A percentile compares a stretch with the other conserved stretches of the same genome.
Evolutionary conservation across 2,888 invertebrate genomes (phyloP).

Genomic region (Drosophila lacicola): DNA sequence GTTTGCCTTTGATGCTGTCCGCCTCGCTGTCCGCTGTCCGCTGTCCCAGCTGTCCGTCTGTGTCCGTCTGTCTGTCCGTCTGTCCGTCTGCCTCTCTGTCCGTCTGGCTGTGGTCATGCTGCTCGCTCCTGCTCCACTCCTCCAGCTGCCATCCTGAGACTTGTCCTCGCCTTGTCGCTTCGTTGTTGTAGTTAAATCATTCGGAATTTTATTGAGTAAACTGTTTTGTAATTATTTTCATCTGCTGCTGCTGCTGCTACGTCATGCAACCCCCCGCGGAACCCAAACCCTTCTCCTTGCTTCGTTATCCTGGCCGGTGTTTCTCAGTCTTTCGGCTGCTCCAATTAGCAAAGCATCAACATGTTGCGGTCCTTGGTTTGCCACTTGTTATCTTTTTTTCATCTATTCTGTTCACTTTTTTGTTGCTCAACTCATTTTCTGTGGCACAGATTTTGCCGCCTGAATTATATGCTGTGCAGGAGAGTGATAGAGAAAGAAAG

Average conservation of each 20-base stretch:
- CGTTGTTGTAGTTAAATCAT: conserved; percentile 69
- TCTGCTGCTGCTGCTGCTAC: conserved; percentile 40
- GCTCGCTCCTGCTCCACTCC: background rate
- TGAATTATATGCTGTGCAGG: background rate
- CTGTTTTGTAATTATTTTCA: conserved; percentile 77
- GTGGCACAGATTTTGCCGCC: conserved; percentile 40
- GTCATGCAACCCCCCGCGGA: conserved; percentile 24
- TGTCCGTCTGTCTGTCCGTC: background rate
- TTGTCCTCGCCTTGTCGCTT: conserved; percentile 34
- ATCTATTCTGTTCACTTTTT: background rate
- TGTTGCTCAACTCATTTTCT: conserved; percentile 28
- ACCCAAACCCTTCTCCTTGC: background rate
- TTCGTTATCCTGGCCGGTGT: conserved; percentile 25
- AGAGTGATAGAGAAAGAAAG: too few species aligned
- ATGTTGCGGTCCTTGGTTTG: conserved; percentile 63
- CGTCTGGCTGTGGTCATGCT: conserved; percentile 18
- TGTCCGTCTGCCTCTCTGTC: background rate
- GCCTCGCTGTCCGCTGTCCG: conserved; percentile 18
- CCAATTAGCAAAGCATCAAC: conserved; percentile 75
- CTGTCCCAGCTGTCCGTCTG: background rate
- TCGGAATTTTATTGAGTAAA: conserved; percentile 75
- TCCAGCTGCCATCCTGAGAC: conserved; percentile 10
- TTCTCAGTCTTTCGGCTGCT: conserved; percentile 45
- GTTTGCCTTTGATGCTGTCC: conserved; percentile 49
- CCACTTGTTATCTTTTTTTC: conserved; percentile 32